Conservation (phyloP, 2,113 vertebrate genomes). For the Athene cunicularia region DNA sequence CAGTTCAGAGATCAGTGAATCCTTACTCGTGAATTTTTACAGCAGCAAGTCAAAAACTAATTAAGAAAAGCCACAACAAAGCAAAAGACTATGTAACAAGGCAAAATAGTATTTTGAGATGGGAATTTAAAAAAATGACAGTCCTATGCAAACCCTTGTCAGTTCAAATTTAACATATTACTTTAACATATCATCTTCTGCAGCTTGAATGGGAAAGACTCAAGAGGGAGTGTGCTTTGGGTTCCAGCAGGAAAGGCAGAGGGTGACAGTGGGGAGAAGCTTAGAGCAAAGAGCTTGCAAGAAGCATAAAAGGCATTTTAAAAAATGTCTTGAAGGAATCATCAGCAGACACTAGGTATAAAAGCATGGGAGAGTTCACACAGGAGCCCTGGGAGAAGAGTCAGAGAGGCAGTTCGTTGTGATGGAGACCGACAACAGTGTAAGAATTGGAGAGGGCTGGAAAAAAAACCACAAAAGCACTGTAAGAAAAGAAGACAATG, state of each 20-base stretch:
- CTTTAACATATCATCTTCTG: neutral
- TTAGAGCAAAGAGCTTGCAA: neutral
- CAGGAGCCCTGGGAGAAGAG: neutral
- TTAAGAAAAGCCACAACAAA: conserved; percentile 35
- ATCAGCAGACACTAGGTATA: neutral
- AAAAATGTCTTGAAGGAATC: neutral
- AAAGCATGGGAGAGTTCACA: neutral
- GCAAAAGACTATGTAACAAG: neutral
- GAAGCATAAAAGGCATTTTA: neutral
- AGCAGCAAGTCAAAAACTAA: conserved; percentile 57
- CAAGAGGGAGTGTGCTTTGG: neutral
- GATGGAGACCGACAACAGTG: neutral
- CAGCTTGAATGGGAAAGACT: neutral
- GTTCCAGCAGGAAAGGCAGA: neutral
- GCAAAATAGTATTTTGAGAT: neutral
- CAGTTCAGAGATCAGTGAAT: conserved; percentile 60
- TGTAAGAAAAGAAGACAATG: neutral
- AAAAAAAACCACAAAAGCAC: neutral
- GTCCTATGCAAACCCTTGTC: neutral
- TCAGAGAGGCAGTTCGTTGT: neutral
- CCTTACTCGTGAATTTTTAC: conserved; percentile 56
- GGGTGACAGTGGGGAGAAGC: neutral
- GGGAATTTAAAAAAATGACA: neutral
- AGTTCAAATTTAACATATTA: neutral
- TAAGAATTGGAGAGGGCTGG: neutral